Evolutionary conservation across 2,113 vertebrate genomes (phyloP).

Genomic region (Erinaceus europaeus): DNA sequence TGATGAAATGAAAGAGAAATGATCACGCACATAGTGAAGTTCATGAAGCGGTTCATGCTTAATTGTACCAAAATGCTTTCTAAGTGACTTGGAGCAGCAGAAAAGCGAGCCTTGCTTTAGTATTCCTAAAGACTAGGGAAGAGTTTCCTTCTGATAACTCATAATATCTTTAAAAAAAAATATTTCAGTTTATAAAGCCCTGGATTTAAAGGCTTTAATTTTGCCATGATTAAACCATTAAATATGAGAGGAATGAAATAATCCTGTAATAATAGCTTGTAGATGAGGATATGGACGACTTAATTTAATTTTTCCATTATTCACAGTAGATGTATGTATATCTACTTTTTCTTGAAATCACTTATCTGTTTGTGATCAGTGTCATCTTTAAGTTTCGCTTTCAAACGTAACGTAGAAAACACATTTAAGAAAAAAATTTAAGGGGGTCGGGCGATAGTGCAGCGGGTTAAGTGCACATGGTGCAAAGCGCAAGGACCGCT

Average conservation of each 20-base stretch:
- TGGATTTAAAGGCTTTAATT: neutral
- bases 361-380: neutral
- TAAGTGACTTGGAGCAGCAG: neutral
- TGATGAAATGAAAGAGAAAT: constrained; percentile 25
- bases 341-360: constrained; percentile 16
- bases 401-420: too few relatives aligned
- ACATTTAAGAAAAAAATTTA: too few relatives aligned
- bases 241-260: neutral
- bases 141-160: neutral
- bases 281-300: neutral
- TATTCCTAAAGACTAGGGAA: neutral
- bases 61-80: neutral
- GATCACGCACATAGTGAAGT: neutral
- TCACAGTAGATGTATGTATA: neutral
- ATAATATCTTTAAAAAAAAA: neutral
- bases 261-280: neutral
- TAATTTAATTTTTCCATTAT: neutral
- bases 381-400: neutral
- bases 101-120: constrained; percentile 11
- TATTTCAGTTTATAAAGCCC: neutral
- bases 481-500: too few relatives aligned
- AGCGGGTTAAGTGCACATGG: too few relatives aligned
- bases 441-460: too few relatives aligned
- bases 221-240: constrained; percentile 17
- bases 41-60: constrained; percentile 27